Evolutionary conservation across 2,888 invertebrate species (phyloP).

Genomic region (Nomada fucata): DNA sequence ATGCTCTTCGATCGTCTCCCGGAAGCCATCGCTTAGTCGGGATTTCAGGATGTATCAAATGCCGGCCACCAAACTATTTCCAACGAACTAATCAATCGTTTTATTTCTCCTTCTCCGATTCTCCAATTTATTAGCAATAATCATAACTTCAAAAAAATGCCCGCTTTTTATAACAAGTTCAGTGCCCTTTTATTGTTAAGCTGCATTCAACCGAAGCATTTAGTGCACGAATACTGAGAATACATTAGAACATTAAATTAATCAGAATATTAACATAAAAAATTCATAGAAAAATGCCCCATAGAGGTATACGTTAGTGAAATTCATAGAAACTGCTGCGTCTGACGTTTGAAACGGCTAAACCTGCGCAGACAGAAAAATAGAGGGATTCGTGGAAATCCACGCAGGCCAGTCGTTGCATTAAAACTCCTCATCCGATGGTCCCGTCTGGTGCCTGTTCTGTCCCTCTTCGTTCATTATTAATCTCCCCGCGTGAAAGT

Average conservation of each 20-base stretch:
- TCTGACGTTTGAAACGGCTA: constrained; percentile 32
- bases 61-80: constrained; percentile 33
- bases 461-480: constrained; percentile 68
- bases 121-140: background rate
- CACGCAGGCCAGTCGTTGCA: constrained; percentile 63
- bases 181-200: too few species aligned
- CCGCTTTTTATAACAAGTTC: too few species aligned
- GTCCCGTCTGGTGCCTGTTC: constrained; percentile 32
- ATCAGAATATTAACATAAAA: background rate
- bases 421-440: constrained; percentile 71
- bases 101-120: constrained; percentile 1
- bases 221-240: too few species aligned
- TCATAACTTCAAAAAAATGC: too few species aligned
- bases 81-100: constrained; percentile 37
- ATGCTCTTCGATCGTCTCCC: background rate
- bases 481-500: constrained; percentile 78
- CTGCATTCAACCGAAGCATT: too few species aligned
- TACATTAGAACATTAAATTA: too few species aligned
- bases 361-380: constrained; percentile 24
- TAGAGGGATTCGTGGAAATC: constrained; percentile 41
- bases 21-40: constrained; percentile 22
- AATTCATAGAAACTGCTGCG: constrained; percentile 28
- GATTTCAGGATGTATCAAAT: constrained; percentile 39
- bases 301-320: background rate
- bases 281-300: background rate